A percentile compares a stretch with the other conserved stretches of the same genome.
Conservation (phyloP, 2,113 vertebrate species). For the Abramis brama region DNA sequence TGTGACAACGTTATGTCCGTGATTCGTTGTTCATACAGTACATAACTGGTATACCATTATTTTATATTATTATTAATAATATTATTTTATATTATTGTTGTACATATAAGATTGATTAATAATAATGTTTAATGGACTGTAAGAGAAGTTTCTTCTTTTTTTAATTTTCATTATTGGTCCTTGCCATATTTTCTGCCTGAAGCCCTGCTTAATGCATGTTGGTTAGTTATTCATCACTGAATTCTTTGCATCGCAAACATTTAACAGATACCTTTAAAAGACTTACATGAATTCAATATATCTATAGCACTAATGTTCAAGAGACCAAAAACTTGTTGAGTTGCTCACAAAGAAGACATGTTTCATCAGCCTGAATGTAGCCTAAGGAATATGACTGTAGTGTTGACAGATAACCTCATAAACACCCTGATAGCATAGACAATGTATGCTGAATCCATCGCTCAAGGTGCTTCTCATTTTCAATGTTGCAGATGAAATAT, state of each 20-base stretch:
- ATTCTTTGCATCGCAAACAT: not conserved
- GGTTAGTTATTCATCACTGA: not conserved
- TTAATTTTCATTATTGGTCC: too few relatives aligned
- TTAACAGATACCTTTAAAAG: not conserved
- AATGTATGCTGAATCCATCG: constrained; percentile 43
- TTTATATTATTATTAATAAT: too few relatives aligned
- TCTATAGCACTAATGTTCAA: constrained; percentile 27
- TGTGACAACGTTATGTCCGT: too few relatives aligned
- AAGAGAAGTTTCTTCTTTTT: too few relatives aligned
- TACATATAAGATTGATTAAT: too few relatives aligned
- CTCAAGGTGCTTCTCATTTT: constrained; percentile 42
- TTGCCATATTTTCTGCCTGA: not conserved
- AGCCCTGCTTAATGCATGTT: not conserved
- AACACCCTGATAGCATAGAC: constrained; percentile 46
- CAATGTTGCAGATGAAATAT: constrained; percentile 52
- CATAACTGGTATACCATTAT: too few relatives aligned
- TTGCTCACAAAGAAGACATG: constrained; percentile 38
- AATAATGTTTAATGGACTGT: too few relatives aligned
- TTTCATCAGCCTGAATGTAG: constrained; percentile 37
- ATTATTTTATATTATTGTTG: too few relatives aligned
- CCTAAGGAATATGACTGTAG: constrained; percentile 40
- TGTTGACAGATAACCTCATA: constrained; percentile 54
- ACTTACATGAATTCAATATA: not conserved
- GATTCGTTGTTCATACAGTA: too few relatives aligned
- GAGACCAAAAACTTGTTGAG: constrained; percentile 35